phyloP scores from a whole-genome alignment of 1,140 invertebrate genomes.

The Pogonomyrmex barbatus region DNA sequence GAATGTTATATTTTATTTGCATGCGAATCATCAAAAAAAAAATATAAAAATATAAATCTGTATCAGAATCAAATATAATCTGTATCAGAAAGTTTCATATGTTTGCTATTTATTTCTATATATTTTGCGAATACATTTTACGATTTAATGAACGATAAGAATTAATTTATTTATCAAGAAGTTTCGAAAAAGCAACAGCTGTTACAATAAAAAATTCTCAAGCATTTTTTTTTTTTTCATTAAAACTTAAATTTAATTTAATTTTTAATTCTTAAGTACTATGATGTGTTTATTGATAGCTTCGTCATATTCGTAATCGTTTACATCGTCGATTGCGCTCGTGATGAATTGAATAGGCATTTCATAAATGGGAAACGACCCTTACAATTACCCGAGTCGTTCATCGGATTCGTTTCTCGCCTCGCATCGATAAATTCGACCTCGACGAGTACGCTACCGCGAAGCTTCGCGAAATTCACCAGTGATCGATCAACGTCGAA shows the following conservation, averaged over 20 bases:
- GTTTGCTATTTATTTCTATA: background rate
- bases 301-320: constrained; percentile 3
- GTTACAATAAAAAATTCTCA: background rate
- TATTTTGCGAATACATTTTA: background rate
- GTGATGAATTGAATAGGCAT: background rate
- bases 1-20: background rate
- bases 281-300: background rate
- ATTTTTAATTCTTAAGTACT: constrained; percentile 6
- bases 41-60: too few species aligned
- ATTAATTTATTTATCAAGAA: background rate
- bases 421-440: constrained; percentile 17
- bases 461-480: constrained; percentile 56
- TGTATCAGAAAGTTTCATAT: background rate
- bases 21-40: background rate
- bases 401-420: constrained; percentile 14
- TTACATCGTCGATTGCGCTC: constrained; percentile 1
- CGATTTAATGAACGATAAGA: background rate
- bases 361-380: constrained; percentile 1
- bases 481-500: constrained; percentile 73
- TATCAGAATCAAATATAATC: background rate
- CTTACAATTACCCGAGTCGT: constrained; percentile 7
- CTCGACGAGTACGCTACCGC: background rate
- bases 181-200: background rate
- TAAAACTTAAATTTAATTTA: background rate
- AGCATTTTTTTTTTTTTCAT: background rate